Percentiles rank a stretch among this genome's conserved stretches.
These are phyloP conservation scores for Hippocampus kuda DNA, from an alignment of 2,797 vertebrate genomes.

Conservation along the genomic window DNA sequence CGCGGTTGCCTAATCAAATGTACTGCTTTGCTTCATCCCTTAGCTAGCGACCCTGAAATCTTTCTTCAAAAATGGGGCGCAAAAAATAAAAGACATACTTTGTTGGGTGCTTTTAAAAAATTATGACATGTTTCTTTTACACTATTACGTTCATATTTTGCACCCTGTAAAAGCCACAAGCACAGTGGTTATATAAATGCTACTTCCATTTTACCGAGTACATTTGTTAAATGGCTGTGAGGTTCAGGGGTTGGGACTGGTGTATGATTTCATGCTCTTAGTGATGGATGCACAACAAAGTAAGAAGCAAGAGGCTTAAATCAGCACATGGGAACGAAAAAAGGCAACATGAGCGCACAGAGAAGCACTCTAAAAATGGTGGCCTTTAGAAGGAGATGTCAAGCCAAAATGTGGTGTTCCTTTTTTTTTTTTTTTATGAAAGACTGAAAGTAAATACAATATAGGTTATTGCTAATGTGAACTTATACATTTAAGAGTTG, in stretches of 20 bases:
- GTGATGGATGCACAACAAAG: neutral
- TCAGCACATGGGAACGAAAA: neutral
- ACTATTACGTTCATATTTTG: conserved; percentile 40
- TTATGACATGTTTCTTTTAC: conserved; percentile 27
- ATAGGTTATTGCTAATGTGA: neutral
- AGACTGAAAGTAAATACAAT: neutral
- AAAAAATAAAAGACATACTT: conserved; percentile 14
- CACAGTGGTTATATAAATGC: conserved; percentile 22
- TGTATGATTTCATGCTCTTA: neutral
- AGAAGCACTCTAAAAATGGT: neutral
- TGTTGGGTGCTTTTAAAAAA: conserved; percentile 54
- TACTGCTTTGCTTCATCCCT: conserved; percentile 12
- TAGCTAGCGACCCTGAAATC: conserved; percentile 21
- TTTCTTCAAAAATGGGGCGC: conserved; percentile 7
- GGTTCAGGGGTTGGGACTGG: neutral
- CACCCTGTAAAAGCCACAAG: conserved; percentile 30
- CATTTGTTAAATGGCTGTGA: conserved; percentile 20
- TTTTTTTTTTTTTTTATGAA: neutral
- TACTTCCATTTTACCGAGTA: conserved; percentile 8
- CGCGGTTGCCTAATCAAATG: conserved; percentile 35
- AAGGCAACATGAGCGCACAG: neutral
- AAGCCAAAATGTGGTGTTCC: neutral
- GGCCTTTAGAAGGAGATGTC: neutral
- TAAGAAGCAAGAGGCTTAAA: neutral
- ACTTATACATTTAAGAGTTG: neutral